These are phyloP conservation scores for Sigmodon hispidus DNA, from an alignment of 2,113 vertebrate species.

Conservation along the genomic window DNA sequence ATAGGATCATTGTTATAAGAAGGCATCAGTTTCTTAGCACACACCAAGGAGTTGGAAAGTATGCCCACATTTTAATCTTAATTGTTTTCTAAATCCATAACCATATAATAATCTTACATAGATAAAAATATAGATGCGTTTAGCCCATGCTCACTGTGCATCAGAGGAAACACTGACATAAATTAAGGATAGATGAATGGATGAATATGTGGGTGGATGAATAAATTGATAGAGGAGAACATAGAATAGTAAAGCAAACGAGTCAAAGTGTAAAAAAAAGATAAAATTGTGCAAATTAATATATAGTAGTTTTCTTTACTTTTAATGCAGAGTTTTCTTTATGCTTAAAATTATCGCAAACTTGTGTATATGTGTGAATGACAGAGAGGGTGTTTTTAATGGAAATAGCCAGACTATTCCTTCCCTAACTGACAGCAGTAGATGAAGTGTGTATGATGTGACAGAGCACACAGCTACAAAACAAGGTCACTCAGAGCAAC, in stretches of 20 bases:
- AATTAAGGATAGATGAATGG: neutral
- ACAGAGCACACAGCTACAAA: slow-evolving; percentile 52
- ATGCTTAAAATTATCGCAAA: slow-evolving; percentile 17
- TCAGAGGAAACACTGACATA: neutral
- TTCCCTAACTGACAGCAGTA: neutral
- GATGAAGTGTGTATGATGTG: slow-evolving; percentile 41
- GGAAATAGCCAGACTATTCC: neutral
- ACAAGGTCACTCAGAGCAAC: slow-evolving; percentile 41
- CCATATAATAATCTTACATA: neutral
- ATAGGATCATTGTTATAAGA: neutral
- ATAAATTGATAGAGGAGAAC: neutral
- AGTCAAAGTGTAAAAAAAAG: neutral
- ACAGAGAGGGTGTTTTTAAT: neutral
- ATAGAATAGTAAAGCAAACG: slow-evolving; percentile 13
- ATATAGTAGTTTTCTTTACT: neutral
- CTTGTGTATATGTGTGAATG: neutral
- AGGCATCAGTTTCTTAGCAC: neutral
- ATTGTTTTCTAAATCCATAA: neutral
- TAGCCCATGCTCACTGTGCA: neutral
- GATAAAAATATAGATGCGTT: neutral
- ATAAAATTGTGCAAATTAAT: neutral
- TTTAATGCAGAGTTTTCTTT: slow-evolving; percentile 21
- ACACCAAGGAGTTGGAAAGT: neutral
- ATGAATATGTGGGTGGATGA: neutral
- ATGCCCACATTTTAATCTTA: neutral